A percentile compares a stretch with the other conserved stretches of the same genome.
Conservation (phyloP, 2,888 invertebrate genomes). For the Malthinus seriepunctatus region DNA sequence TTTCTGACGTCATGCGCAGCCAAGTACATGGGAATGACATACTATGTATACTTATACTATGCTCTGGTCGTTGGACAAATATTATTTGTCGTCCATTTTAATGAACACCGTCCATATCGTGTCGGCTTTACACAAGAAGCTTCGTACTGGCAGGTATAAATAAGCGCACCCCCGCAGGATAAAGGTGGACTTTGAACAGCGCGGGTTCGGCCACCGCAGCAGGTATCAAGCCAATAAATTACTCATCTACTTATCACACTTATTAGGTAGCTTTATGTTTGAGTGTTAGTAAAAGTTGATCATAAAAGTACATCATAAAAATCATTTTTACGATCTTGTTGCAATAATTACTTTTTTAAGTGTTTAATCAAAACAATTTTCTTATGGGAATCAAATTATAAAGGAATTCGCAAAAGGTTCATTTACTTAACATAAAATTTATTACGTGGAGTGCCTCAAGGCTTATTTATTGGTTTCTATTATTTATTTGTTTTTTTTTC, state of each 20-base stretch:
- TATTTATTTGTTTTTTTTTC: no score
- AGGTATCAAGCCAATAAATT: conserved; percentile 30
- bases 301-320: neutral
- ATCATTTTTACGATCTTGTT: conserved; percentile 1
- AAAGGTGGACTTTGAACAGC: conserved; percentile 14
- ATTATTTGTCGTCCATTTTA: neutral
- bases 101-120: conserved; percentile 19
- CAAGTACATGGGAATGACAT: no score
- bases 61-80: no score
- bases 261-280: conserved; percentile 31
- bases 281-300: no score
- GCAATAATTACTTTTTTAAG: neutral
- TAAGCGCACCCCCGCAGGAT: conserved; percentile 23
- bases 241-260: conserved; percentile 35
- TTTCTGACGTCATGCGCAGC: no score
- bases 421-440: no score
- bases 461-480: no score
- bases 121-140: conserved; percentile 25
- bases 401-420: no score
- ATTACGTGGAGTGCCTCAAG: no score
- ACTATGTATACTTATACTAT: no score
- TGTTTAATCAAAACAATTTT: no score
- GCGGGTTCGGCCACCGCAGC: conserved; percentile 18
- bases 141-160: conserved; percentile 26
- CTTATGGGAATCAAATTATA: no score